A percentile compares a stretch with the other conserved stretches of the same genome.
phyloP scores from a whole-genome alignment of 2,113 vertebrate genomes.

The Microtus montanus region DNA sequence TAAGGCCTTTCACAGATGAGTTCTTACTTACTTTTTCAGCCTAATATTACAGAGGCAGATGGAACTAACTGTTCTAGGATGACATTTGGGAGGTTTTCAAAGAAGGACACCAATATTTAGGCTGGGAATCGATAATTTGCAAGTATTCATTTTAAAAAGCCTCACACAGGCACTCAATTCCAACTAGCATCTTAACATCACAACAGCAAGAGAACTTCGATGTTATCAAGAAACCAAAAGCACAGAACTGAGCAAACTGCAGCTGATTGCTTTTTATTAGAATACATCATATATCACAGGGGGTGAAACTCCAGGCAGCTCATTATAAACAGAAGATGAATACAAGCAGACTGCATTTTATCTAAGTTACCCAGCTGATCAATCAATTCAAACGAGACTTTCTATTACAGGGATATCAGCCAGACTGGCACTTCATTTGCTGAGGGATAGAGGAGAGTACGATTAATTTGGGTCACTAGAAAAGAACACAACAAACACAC shows the following conservation, averaged over 20 bases:
- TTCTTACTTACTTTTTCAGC: slow-evolving; percentile 16
- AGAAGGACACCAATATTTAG: slow-evolving; percentile 23
- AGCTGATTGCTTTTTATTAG: slow-evolving; percentile 66
- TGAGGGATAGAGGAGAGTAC: slow-evolving; percentile 73
- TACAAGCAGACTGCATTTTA: slow-evolving; percentile 78
- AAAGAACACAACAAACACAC: slow-evolving; percentile 73
- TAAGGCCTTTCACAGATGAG: slow-evolving; percentile 34
- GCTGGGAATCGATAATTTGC: slow-evolving; percentile 33
- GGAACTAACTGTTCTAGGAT: slow-evolving; percentile 45
- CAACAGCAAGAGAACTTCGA: slow-evolving; percentile 1
- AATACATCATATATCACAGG: slow-evolving; percentile 65
- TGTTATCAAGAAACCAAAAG: slow-evolving; percentile 55
- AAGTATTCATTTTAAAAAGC: slow-evolving; percentile 7
- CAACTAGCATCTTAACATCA: slow-evolving; percentile 48
- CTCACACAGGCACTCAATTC: not conserved
- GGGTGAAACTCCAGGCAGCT: slow-evolving; percentile 70
- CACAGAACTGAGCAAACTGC: slow-evolving; percentile 45
- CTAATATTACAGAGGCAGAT: not conserved
- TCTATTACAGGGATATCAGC: slow-evolving; percentile 67
- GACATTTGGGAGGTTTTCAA: slow-evolving; percentile 42
- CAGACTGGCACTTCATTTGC: slow-evolving; percentile 59
- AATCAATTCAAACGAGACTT: slow-evolving; percentile 82
- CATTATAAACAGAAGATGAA: slow-evolving; percentile 80
- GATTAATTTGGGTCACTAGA: slow-evolving; percentile 74
- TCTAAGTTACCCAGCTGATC: slow-evolving; percentile 80